A percentile compares a stretch with the other conserved stretches of the same genome.
Evolutionary conservation across 2,888 invertebrate genomes (phyloP).

Genomic region (Enchytraeus crypticus): DNA sequence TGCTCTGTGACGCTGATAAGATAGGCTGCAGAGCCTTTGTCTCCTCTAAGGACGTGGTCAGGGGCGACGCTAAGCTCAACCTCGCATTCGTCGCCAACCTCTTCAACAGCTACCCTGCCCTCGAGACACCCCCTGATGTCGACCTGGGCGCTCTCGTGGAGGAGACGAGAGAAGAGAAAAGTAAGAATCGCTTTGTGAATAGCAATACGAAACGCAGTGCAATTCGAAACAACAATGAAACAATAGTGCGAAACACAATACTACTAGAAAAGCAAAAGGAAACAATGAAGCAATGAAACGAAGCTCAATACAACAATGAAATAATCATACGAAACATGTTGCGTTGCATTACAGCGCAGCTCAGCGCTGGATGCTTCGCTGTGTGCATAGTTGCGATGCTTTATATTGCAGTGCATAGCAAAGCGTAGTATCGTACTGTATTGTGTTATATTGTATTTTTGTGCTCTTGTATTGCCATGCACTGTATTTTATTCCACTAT

Average conservation of each 20-base stretch:
- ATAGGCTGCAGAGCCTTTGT: conserved; percentile 92
- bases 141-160: conserved; percentile 71
- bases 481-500: no score
- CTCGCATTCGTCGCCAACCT: conserved; percentile 97
- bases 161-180: conserved; percentile 94
- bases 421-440: no score
- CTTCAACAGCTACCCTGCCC: conserved; percentile 93
- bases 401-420: no score
- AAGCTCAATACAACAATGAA: no score
- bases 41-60: conserved; percentile 86
- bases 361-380: no score
- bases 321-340: no score
- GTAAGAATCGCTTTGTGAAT: no score
- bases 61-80: conserved; percentile 93
- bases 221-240: neutral
- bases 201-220: neutral
- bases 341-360: no score
- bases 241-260: neutral
- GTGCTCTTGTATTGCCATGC: no score
- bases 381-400: no score
- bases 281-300: neutral
- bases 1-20: conserved; percentile 93
- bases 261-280: neutral
- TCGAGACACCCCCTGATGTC: conserved; percentile 68
- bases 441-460: no score